These are phyloP conservation scores for Astyanax mexicanus DNA, from an alignment of 2,797 vertebrate genomes.

Conservation along the genomic window DNA sequence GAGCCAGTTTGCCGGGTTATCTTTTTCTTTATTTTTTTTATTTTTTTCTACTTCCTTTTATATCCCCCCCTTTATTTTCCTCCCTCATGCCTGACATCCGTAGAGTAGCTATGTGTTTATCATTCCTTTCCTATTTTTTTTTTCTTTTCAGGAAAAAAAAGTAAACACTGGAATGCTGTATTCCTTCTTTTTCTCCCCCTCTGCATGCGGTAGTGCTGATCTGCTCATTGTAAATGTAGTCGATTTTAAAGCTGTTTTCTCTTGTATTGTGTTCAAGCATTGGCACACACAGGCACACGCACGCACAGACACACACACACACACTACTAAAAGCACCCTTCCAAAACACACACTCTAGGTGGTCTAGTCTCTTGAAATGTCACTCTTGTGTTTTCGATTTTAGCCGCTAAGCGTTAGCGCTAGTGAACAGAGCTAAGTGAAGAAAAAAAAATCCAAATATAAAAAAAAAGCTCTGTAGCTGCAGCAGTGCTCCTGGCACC, in stretches of 20 bases:
- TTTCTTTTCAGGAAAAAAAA: background rate
- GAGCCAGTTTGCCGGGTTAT: constrained; percentile 55
- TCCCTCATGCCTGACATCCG: constrained; percentile 18
- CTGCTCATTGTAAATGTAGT: background rate
- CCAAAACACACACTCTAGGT: constrained; percentile 7
- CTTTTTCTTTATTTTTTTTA: constrained; percentile 32
- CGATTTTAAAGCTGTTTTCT: constrained; percentile 3
- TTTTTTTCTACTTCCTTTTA: constrained; percentile 23
- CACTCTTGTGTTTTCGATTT: background rate
- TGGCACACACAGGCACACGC: background rate
- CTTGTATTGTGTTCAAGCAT: constrained; percentile 16
- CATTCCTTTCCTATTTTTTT: constrained; percentile 6
- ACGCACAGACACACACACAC: constrained; percentile 34
- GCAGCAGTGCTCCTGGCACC: constrained; percentile 34
- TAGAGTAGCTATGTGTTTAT: constrained; percentile 22
- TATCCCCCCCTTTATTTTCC: constrained; percentile 4
- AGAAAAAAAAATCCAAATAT: too few species aligned
- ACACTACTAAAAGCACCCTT: constrained; percentile 3
- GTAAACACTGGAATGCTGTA: background rate
- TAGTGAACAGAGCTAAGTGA: background rate
- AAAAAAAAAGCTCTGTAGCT: background rate
- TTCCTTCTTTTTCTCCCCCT: constrained; percentile 15
- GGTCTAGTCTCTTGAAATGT: constrained; percentile 28
- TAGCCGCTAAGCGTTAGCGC: background rate
- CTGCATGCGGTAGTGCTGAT: constrained; percentile 48